Base-by-base conservation (phyloP, 2,113 vertebrate genomes). In the Seriola rivoliana region DNA sequence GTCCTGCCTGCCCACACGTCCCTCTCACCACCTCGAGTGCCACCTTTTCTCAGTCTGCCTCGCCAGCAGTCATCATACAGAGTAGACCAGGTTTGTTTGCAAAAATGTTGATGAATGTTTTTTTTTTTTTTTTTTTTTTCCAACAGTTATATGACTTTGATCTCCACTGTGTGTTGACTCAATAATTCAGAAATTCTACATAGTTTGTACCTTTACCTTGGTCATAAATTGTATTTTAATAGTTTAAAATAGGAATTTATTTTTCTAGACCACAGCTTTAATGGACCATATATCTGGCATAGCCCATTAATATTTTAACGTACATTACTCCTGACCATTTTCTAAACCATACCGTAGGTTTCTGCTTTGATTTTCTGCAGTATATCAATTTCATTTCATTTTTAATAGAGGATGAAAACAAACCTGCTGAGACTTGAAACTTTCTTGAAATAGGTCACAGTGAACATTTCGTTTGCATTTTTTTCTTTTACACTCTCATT, bases 1-100 rank as follows among this genome's bases (percentile, higher is more conserved):
- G 75, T 89, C 70, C 90, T 90, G 29, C 91, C 93, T 0, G 32
- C 88, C 65, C 87, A 86, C 68, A 0, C 84, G 0, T 38, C 89
- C 21, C 52, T 85, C n/a, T 91, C 92, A 0, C 89, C 92, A 0
- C 76, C 85, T 3, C 85, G 74, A 66, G 78, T 86, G 65, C 78
- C 91, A 12, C 87, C 90, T 25, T 94, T 94, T 17, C 90, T 93
- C 82, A 95, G 92, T 14, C 90, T 95, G 82, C 95, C 94, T 0
- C 92, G 88, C 5, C 93, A 90, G 75, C 90, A 88, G 77, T 21
- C 89, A 0, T 80, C 88, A 0, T 93, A 89, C 85, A 88, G 82
- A 44, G 71, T 66, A 4, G 90, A 90, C 17, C 93, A 95, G 95
- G 95, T 95, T 59, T 54, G 94, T 92, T 25, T 67, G 23, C 0